Evolutionary conservation across 2,113 vertebrate genomes (phyloP), one percentile per base, ranked within the genome.

Genomic region (Aramus guarauna): DNA sequence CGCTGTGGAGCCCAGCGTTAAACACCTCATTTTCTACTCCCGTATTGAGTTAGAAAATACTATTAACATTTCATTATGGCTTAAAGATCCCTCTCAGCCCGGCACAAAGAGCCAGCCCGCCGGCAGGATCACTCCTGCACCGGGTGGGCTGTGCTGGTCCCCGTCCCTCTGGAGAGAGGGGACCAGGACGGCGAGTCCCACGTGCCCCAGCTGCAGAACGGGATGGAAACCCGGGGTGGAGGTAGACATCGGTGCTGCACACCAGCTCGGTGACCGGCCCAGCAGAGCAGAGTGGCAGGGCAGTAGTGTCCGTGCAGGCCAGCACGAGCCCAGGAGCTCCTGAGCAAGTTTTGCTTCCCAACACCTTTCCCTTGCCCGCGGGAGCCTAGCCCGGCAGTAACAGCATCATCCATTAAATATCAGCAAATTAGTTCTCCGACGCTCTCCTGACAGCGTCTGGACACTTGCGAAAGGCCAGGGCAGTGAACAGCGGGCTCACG

Each of bases 61-160:
- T 95, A 97, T 97, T 97, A 97, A 97, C 97, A 96, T 96, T 97
- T 97, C 94, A 97, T 96, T 94, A 96, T 15, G 11, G 43, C 88
- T 91, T 87, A 72, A 94, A 94, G 64, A 96, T 94, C 86, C 79
- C 32, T 81, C 83, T 94, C 73, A 77, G 60, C 32, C 69, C 0
- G 0, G 48, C 36, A 60, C 0, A 0, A 39, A 21, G 64, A 88
- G 56, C 39, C 3, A 2, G 39, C 17, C 41, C 0, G 0, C 3
- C 0, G 1, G 60, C 4, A 0, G n/a, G 78, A 83, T n/a, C 19
- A 0, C n/a, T 76, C 60, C 77, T 37, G 34, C 5, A 2, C 43
- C 22, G 2, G 58, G 55, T 15, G 15, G 52, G 71, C 41, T 23
- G n/a, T 1, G 3, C 41, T 36, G 43, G 29, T 3, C 45, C 11